Conservation (phyloP, 1,140 invertebrate genomes). For the Drosophila nigrodunni region DNA sequence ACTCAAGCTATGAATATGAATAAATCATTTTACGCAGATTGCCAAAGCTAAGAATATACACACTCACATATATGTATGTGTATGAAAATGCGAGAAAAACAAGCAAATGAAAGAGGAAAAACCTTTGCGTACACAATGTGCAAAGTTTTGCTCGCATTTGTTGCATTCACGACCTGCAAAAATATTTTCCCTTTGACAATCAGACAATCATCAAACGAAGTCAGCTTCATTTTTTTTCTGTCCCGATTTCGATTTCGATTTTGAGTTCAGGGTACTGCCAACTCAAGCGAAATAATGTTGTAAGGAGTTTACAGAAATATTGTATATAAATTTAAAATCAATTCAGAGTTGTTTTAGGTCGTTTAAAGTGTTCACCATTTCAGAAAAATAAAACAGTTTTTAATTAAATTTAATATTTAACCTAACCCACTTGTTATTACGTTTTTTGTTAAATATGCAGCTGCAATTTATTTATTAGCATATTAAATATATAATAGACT, state of each 20-base stretch:
- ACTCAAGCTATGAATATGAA: constrained; percentile 77
- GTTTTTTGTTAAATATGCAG: no score
- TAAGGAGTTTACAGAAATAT: constrained; percentile 28
- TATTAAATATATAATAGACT: no score
- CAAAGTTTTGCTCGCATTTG: neutral
- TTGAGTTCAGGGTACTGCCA: constrained; percentile 7
- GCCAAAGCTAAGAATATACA: constrained; percentile 72
- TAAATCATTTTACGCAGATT: constrained; percentile 81
- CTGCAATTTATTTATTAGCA: no score
- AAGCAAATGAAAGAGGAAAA: constrained; percentile 9
- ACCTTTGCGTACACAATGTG: constrained; percentile 28
- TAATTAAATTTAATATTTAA: no score
- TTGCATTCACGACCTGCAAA: constrained; percentile 6
- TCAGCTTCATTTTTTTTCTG: constrained; percentile 8
- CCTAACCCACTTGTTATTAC: no score
- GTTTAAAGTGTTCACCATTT: neutral
- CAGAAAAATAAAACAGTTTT: no score
- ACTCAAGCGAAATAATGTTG: constrained; percentile 29
- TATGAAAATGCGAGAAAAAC: constrained; percentile 30
- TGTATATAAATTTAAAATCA: constrained; percentile 23
- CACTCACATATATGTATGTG: neutral
- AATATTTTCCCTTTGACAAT: constrained; percentile 41
- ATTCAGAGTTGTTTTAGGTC: neutral
- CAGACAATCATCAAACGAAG: constrained; percentile 34
- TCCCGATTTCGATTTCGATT: neutral